Conservation (phyloP, 2,888 invertebrate genomes). For the Cancer borealis region DNA sequence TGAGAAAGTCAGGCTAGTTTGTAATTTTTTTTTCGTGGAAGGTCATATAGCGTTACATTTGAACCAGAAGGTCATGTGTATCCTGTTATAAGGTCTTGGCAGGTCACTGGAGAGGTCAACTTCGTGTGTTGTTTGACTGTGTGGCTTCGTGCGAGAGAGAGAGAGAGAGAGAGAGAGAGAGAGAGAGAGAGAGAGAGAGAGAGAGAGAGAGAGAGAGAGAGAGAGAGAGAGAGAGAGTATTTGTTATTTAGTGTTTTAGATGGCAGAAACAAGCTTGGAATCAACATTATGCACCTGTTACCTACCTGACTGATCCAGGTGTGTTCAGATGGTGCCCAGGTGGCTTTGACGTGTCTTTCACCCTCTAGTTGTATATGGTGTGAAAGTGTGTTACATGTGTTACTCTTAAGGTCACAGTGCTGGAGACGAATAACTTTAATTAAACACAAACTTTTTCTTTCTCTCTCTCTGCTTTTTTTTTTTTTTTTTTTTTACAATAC, state of each 20-base stretch:
- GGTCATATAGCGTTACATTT: not conserved
- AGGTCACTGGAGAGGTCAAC: not conserved
- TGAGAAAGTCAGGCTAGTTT: not conserved
- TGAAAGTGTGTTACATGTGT: constrained; percentile 20
- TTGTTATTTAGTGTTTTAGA: not conserved
- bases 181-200: constrained; percentile 42
- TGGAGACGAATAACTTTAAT: not conserved
- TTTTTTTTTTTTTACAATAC: no score
- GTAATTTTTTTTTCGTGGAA: not conserved
- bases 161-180: constrained; percentile 48
- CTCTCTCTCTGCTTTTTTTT: not conserved
- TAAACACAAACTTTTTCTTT: constrained; percentile 9
- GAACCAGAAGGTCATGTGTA: not conserved
- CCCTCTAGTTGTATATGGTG: not conserved
- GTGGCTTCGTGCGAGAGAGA: not conserved
- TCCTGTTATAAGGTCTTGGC: not conserved
- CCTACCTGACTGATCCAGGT: not conserved
- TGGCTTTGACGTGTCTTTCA: not conserved
- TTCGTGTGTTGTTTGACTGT: not conserved
- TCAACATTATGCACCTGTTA: not conserved
- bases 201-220: constrained; percentile 49
- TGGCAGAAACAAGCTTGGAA: not conserved
- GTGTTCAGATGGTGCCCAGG: not conserved
- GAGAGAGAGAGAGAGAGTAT: constrained; percentile 18
- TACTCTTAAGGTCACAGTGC: not conserved